phyloP scores from a whole-genome alignment of 1,140 invertebrate genomes.

The Heterodera carotae region DNA sequence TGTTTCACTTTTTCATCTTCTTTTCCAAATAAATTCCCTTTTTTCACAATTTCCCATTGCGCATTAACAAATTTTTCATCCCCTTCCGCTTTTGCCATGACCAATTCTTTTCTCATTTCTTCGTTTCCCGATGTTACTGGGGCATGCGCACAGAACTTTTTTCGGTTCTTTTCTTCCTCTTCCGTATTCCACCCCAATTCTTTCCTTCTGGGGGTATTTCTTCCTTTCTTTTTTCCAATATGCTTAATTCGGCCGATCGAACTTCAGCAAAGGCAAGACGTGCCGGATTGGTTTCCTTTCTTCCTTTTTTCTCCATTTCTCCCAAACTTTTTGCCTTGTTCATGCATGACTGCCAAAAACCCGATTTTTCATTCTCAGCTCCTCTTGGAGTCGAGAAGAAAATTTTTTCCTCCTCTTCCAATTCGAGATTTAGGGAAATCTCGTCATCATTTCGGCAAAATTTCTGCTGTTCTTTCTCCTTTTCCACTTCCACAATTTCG shows the following conservation, averaged over 20 bases:
- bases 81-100: too few relatives aligned
- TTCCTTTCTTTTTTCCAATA: neutral
- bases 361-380: neutral
- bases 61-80: too few relatives aligned
- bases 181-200: neutral
- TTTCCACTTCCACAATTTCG: neutral
- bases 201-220: neutral
- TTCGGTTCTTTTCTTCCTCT: neutral
- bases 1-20: neutral
- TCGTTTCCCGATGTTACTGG: neutral
- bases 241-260: neutral
- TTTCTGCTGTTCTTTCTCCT: neutral
- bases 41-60: neutral
- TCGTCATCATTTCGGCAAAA: neutral
- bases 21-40: neutral
- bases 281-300: neutral
- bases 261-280: neutral
- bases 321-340: neutral
- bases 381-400: neutral
- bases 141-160: neutral
- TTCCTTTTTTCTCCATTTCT: neutral
- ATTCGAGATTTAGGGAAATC: neutral
- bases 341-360: neutral
- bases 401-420: neutral
- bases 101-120: too few relatives aligned